phyloP scores from a whole-genome alignment of 2,888 invertebrate species.

The Automeris io region DNA sequence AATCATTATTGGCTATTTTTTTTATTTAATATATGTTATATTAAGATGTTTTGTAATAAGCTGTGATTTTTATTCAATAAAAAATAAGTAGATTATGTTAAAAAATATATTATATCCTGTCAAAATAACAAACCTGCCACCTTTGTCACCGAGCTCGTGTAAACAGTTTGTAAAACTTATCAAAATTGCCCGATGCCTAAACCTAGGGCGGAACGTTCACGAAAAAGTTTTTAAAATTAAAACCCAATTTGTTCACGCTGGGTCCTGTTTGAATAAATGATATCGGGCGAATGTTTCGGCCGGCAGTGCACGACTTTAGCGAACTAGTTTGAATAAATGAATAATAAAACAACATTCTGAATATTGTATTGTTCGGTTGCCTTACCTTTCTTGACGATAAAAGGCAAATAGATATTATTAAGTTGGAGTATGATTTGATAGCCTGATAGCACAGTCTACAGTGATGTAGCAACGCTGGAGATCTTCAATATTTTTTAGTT shows the following conservation, averaged over 20 bases:
- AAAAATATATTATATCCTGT: no score
- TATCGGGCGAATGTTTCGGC: not conserved
- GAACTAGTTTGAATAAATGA: conserved; percentile 1
- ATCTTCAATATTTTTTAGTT: no score
- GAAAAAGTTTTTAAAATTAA: conserved; percentile 1
- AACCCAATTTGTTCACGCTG: not conserved
- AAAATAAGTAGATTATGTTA: no score
- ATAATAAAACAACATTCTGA: conserved; percentile 1
- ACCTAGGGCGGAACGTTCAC: not conserved
- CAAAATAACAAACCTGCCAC: not conserved
- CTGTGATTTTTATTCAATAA: no score
- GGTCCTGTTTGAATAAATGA: not conserved
- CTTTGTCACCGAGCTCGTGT: no score
- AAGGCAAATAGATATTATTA: no score
- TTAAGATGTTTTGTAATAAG: no score
- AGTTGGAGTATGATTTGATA: no score
- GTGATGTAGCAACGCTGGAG: no score
- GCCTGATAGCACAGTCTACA: no score
- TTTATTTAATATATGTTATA: no score
- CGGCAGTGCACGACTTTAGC: not conserved
- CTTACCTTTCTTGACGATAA: not conserved
- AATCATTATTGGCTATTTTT: no score
- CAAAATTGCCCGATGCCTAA: not conserved
- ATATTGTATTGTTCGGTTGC: not conserved
- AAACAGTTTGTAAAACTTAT: not conserved